Percentiles rank a stretch among this genome's conserved stretches.
Evolutionary conservation across 2,888 invertebrate genomes (phyloP).

Genomic region (Mesoligia furuncula): DNA sequence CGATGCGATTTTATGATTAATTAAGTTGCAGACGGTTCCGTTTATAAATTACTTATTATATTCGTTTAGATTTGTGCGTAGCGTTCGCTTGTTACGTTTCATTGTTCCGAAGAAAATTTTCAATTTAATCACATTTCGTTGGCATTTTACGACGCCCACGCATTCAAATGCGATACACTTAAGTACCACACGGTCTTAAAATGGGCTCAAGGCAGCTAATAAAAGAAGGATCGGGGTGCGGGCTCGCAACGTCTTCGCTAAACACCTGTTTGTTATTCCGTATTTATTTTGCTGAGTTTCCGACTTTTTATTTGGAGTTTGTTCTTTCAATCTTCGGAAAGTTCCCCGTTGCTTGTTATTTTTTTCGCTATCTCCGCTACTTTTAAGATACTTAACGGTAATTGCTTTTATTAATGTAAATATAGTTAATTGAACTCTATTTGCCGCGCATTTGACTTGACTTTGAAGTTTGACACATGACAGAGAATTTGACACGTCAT

Average conservation of each 20-base stretch:
- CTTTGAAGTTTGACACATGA: too few species aligned
- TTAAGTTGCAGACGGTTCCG: slow-evolving; percentile 49
- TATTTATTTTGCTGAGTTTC: slow-evolving; percentile 63
- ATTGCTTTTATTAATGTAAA: slow-evolving; percentile 52
- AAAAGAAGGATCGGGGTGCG: slow-evolving; percentile 69
- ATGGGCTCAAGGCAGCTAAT: slow-evolving; percentile 74
- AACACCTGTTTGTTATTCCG: slow-evolving; percentile 75
- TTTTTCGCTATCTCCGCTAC: slow-evolving; percentile 41
- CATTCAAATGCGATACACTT: slow-evolving; percentile 70
- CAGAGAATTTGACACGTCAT: too few species aligned
- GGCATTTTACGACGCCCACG: slow-evolving; percentile 68
- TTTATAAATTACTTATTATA: slow-evolving; percentile 54
- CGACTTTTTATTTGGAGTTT: slow-evolving; percentile 56
- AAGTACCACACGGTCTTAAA: slow-evolving; percentile 69
- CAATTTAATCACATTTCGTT: slow-evolving; percentile 69
- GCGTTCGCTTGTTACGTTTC: slow-evolving; percentile 26
- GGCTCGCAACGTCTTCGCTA: slow-evolving; percentile 67
- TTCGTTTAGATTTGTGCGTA: slow-evolving; percentile 45
- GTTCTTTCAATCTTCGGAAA: slow-evolving; percentile 60
- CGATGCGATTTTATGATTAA: slow-evolving; percentile 53
- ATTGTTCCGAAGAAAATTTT: slow-evolving; percentile 65
- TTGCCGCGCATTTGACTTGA: too few species aligned
- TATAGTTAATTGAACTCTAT: too few species aligned
- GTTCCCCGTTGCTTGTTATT: slow-evolving; percentile 43
- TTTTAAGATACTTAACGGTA: slow-evolving; percentile 46